Evolutionary conservation across 2,888 invertebrate species (phyloP).

Genomic region (Rhagonycha lutea): DNA sequence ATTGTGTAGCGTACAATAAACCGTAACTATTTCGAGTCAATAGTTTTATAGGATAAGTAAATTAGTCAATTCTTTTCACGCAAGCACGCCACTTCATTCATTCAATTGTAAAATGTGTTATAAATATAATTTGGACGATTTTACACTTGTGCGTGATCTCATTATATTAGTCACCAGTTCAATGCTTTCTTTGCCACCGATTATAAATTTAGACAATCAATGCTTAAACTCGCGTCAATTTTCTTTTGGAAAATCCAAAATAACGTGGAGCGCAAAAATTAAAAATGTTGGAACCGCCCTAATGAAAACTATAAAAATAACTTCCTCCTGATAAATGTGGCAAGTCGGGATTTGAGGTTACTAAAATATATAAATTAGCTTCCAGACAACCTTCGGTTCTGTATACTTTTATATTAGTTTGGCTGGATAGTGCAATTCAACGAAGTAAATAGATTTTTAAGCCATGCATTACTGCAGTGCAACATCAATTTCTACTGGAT

Average conservation of each 20-base stretch:
- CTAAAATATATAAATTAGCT: neutral
- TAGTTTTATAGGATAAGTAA: neutral
- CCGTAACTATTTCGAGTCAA: neutral
- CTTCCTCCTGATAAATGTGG: neutral
- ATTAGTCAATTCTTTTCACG: slow-evolving; percentile 6
- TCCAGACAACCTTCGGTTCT: neutral
- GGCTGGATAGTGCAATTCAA: neutral
- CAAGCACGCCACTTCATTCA: slow-evolving; percentile 14
- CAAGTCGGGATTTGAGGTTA: neutral
- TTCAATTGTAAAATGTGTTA: slow-evolving; percentile 11
- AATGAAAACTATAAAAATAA: neutral
- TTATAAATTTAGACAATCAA: neutral
- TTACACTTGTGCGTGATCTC: slow-evolving; percentile 14
- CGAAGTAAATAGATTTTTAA: neutral
- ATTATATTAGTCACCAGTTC: slow-evolving; percentile 2
- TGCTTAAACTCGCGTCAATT: neutral
- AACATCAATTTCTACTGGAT: neutral
- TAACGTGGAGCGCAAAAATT: neutral
- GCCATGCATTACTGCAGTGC: neutral
- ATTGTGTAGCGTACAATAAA: neutral
- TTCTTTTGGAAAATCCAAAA: neutral
- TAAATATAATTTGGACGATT: slow-evolving; percentile 10
- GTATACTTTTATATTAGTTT: neutral
- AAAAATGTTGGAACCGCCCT: neutral
- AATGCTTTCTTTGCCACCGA: neutral